Percentiles rank a stretch among this genome's conserved stretches.
These are phyloP conservation scores for Atrichornis clamosus DNA, from an alignment of 2,113 vertebrate species.

Conservation along the genomic window DNA sequence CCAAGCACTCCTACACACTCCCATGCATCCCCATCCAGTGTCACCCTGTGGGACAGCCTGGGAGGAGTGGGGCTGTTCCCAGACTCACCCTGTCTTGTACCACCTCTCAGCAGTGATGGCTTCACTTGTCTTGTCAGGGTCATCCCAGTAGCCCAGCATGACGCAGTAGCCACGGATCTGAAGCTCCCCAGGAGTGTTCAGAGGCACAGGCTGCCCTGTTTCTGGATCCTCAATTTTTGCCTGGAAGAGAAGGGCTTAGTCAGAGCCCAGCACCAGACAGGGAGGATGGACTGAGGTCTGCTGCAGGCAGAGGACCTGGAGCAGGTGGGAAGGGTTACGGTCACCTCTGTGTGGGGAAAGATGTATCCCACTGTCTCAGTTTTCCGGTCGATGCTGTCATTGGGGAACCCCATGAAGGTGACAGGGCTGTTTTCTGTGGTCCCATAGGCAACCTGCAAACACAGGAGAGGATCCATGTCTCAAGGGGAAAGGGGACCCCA, in stretches of 20 bases:
- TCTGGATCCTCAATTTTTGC: constrained; percentile 83
- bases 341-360: constrained; percentile 87
- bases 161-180: constrained; percentile 87
- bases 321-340: not conserved
- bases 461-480: not conserved
- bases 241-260: constrained; percentile 58
- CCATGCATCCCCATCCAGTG: not conserved
- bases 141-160: constrained; percentile 91
- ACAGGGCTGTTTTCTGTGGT: constrained; percentile 96
- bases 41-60: not conserved
- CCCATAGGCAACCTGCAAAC: constrained; percentile 85
- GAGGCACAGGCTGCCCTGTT: constrained; percentile 65
- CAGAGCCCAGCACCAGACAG: not conserved
- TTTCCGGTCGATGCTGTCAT: constrained; percentile 77
- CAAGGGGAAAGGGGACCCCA: not conserved
- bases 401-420: constrained; percentile 80
- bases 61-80: not conserved
- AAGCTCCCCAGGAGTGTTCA: constrained; percentile 83
- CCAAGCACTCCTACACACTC: not conserved
- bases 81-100: constrained; percentile 94
- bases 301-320: not conserved
- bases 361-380: constrained; percentile 80
- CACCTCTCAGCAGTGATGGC: constrained; percentile 77
- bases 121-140: constrained; percentile 78
- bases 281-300: not conserved